These are phyloP conservation scores for Macrocentrus cingulum DNA, from an alignment of 1,140 invertebrate species.

Conservation along the genomic window DNA sequence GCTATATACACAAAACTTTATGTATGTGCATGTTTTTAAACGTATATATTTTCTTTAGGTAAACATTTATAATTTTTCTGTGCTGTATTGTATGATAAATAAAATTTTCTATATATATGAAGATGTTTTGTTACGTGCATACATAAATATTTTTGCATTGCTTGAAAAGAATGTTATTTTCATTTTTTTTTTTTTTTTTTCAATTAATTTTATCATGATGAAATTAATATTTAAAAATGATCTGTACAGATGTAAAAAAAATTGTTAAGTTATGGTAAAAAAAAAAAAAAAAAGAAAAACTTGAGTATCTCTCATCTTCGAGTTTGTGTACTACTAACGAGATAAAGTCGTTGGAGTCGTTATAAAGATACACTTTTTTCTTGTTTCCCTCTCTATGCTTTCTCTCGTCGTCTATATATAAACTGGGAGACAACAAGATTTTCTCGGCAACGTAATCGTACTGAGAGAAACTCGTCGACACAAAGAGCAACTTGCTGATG, in stretches of 20 bases:
- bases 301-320: conserved; percentile 14
- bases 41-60: conserved; percentile 3
- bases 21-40: not conserved
- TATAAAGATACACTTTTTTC: conserved; percentile 11
- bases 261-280: not conserved
- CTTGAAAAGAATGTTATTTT: too few species aligned
- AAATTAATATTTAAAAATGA: too few species aligned
- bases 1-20: not conserved
- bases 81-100: not conserved
- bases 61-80: not conserved
- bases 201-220: too few species aligned
- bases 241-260: too few species aligned
- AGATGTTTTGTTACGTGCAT: not conserved
- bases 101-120: not conserved
- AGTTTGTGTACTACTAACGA: conserved; percentile 22
- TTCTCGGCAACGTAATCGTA: conserved; percentile 2
- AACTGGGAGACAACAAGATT: not conserved
- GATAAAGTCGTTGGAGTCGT: conserved; percentile 25
- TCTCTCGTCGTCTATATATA: not conserved
- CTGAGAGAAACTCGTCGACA: not conserved
- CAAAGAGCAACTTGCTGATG: not conserved
- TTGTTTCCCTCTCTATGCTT: conserved; percentile 1
- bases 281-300: conserved; percentile 4
- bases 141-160: too few species aligned
- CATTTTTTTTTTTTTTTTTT: not conserved